Percentiles rank a stretch among this genome's conserved stretches.
phyloP scores from a whole-genome alignment of 92 coral and sea anemone species.

The Galaxea fascicularis region DNA sequence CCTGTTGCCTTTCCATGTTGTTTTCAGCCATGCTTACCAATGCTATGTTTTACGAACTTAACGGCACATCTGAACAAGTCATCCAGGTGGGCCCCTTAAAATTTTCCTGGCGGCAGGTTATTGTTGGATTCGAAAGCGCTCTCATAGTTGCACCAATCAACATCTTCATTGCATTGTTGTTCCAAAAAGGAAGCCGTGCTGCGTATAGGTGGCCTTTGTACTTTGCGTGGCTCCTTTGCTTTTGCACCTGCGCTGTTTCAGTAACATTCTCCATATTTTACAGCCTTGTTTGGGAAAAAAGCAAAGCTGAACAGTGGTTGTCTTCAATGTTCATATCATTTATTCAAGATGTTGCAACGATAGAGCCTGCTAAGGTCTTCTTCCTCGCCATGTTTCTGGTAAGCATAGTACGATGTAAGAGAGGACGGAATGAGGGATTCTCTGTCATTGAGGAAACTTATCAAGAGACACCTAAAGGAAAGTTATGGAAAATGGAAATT shows the following conservation, averaged over 20 bases:
- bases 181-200: constrained; percentile 40
- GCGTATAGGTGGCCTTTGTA: constrained; percentile 34
- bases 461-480: background rate
- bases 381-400: constrained; percentile 70
- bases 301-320: constrained; percentile 75
- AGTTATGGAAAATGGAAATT: constrained; percentile 33
- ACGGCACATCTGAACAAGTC: constrained; percentile 23
- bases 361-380: constrained; percentile 79
- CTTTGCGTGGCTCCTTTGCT: constrained; percentile 78
- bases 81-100: constrained; percentile 79
- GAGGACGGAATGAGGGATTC: background rate
- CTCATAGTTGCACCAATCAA: constrained; percentile 77
- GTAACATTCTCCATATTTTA: constrained; percentile 76
- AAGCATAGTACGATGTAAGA: constrained; percentile 25
- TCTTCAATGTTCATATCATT: constrained; percentile 82
- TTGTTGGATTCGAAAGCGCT: constrained; percentile 72
- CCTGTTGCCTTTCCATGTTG: constrained; percentile 73
- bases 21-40: constrained; percentile 76
- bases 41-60: constrained; percentile 76
- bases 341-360: constrained; percentile 63
- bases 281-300: constrained; percentile 81
- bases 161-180: constrained; percentile 63
- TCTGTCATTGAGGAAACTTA: background rate
- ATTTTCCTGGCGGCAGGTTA: constrained; percentile 73
- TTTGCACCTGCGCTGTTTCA: constrained; percentile 64